phyloP scores from a whole-genome alignment of 2,888 invertebrate genomes.

The Drosophila emarginata region DNA sequence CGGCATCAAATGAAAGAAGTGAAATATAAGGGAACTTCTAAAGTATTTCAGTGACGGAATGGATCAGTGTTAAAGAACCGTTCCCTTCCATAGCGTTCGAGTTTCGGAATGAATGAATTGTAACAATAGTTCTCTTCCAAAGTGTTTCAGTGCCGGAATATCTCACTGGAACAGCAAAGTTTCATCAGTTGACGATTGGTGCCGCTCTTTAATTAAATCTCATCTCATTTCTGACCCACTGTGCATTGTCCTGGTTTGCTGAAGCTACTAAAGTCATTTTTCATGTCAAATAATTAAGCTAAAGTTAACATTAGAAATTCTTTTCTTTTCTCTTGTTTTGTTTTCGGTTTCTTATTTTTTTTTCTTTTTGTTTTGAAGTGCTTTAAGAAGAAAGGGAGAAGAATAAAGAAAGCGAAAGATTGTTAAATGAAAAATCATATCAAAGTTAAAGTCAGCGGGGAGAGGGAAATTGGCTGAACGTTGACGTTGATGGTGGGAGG shows the following conservation, averaged over 20 bases:
- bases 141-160: too few relatives aligned
- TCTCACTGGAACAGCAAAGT: too few relatives aligned
- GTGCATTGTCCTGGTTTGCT: neutral
- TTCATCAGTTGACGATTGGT: neutral
- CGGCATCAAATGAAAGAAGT: too few relatives aligned
- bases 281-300: conserved; percentile 61
- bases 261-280: conserved; percentile 40
- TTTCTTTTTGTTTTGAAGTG: neutral
- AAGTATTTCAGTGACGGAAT: too few relatives aligned
- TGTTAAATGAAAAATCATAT: conserved; percentile 68
- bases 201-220: neutral
- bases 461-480: too few relatives aligned
- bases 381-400: conserved; percentile 42
- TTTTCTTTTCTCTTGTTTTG: neutral
- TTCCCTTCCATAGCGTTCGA: too few relatives aligned
- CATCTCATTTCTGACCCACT: conserved; percentile 1
- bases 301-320: conserved; percentile 26
- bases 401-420: conserved; percentile 36
- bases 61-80: too few relatives aligned
- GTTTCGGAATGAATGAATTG: too few relatives aligned
- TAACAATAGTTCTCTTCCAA: too few relatives aligned
- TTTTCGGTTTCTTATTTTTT: conserved; percentile 2
- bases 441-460: conserved; percentile 49
- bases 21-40: too few relatives aligned
- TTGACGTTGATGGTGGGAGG: neutral